Percentiles rank a stretch among this genome's conserved stretches.
phyloP scores from a whole-genome alignment of 2,888 invertebrate species.

The Germaria angustata region DNA sequence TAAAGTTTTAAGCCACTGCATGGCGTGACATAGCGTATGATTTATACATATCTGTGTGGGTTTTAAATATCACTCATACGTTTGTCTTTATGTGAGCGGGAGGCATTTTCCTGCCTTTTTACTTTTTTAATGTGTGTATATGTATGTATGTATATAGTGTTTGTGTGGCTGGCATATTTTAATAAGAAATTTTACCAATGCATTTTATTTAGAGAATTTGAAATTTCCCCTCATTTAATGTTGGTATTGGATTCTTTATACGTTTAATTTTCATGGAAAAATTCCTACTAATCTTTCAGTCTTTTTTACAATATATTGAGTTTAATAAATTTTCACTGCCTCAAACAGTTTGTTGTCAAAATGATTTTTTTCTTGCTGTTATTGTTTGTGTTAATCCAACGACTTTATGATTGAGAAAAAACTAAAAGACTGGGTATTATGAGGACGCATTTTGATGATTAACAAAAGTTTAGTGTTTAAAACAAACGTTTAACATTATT shows the following conservation, averaged over 20 bases:
- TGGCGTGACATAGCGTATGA: constrained; percentile 17
- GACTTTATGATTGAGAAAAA: neutral
- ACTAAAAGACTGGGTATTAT: neutral
- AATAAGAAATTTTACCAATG: too few relatives aligned
- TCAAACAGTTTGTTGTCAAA: neutral
- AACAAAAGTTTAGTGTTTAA: neutral
- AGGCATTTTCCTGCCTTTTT: neutral
- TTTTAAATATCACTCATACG: constrained; percentile 25
- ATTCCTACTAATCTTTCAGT: neutral
- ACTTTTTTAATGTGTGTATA: too few relatives aligned
- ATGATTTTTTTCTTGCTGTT: neutral
- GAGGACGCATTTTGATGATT: neutral
- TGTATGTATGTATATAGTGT: too few relatives aligned
- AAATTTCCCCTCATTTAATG: neutral
- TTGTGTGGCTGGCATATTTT: too few relatives aligned
- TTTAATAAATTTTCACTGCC: constrained; percentile 3
- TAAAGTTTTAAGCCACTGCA: too few relatives aligned
- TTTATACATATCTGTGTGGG: neutral
- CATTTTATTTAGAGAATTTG: neutral
- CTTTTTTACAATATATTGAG: neutral
- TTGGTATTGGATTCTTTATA: neutral
- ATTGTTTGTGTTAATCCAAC: constrained; percentile 1
- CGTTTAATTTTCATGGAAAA: neutral
- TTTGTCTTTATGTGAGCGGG: neutral
- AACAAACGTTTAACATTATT: neutral